A percentile compares a stretch with the other conserved stretches of the same genome.
Conservation (phyloP, 2,888 invertebrate species). For the Rhaphigaster nebulosa region DNA sequence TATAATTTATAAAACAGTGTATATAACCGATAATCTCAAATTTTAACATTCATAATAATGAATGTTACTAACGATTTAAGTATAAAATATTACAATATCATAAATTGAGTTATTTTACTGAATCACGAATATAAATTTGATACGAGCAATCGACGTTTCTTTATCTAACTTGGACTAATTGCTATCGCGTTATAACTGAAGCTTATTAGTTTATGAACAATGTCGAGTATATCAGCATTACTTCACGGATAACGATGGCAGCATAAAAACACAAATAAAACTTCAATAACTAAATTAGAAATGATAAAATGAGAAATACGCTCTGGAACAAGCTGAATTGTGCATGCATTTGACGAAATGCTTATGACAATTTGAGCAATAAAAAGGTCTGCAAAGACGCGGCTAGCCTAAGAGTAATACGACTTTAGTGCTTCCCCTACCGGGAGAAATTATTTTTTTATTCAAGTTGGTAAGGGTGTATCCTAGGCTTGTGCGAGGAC, state of each 20-base stretch:
- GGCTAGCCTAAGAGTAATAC: background rate
- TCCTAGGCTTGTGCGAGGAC: background rate
- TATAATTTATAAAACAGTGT: too few species aligned
- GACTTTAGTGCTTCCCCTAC: background rate
- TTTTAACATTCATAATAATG: too few species aligned
- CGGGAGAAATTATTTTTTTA: background rate
- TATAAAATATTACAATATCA: too few species aligned
- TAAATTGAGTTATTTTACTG: too few species aligned
- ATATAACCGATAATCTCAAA: too few species aligned
- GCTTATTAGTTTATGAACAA: too few species aligned
- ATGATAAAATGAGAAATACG: background rate
- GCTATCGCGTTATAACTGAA: too few species aligned
- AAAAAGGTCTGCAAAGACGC: background rate
- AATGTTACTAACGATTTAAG: too few species aligned
- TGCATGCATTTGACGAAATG: background rate
- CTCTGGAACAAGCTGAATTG: background rate
- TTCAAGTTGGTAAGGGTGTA: background rate
- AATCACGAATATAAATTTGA: too few species aligned
- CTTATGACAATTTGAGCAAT: conserved; percentile 1
- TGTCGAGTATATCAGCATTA: too few species aligned
- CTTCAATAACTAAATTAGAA: background rate
- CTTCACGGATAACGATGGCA: background rate
- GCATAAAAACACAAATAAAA: background rate
- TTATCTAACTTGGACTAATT: too few species aligned
- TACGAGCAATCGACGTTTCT: too few species aligned